Conservation (phyloP, 2,888 invertebrate species). For the Diplazon laetatorius region DNA sequence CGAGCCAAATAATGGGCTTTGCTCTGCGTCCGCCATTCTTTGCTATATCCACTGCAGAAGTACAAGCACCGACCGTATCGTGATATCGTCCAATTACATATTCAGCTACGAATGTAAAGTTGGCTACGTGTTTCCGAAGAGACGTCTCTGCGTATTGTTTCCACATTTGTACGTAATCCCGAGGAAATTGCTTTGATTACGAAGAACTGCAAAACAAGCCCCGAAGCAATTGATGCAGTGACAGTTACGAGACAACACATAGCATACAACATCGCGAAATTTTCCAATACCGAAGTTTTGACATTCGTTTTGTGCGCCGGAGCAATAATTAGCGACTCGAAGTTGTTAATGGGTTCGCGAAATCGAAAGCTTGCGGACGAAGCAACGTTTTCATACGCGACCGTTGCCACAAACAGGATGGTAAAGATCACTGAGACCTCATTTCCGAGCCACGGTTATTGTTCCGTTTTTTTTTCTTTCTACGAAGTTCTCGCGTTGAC, state of each 20-base stretch:
- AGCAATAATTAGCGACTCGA: conserved; percentile 31
- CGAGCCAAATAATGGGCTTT: conserved; percentile 56
- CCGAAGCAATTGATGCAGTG: background rate
- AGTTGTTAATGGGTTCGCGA: background rate
- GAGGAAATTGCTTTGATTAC: background rate
- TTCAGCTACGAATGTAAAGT: conserved; percentile 54
- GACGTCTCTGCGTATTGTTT: conserved; percentile 16
- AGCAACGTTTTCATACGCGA: background rate
- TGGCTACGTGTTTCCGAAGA: conserved; percentile 1
- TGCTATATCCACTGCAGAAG: background rate
- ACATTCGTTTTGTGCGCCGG: background rate
- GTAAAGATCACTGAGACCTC: no score
- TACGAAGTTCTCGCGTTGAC: conserved; percentile 21
- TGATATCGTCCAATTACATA: conserved; percentile 68
- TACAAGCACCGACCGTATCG: conserved; percentile 5
- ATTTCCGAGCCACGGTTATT: background rate
- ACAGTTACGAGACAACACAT: background rate
- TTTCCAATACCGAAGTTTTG: background rate
- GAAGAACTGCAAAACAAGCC: background rate
- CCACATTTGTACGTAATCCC: no score
- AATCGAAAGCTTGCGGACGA: conserved; percentile 17
- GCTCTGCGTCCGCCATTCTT: conserved; percentile 21
- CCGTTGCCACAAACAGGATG: no score
- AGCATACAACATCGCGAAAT: background rate
- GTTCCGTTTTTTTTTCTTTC: background rate